Percentiles rank a stretch among this genome's conserved stretches.
These are phyloP conservation scores for Melangyna quadrimaculata DNA, from an alignment of 2,888 invertebrate genomes.

Conservation along the genomic window DNA sequence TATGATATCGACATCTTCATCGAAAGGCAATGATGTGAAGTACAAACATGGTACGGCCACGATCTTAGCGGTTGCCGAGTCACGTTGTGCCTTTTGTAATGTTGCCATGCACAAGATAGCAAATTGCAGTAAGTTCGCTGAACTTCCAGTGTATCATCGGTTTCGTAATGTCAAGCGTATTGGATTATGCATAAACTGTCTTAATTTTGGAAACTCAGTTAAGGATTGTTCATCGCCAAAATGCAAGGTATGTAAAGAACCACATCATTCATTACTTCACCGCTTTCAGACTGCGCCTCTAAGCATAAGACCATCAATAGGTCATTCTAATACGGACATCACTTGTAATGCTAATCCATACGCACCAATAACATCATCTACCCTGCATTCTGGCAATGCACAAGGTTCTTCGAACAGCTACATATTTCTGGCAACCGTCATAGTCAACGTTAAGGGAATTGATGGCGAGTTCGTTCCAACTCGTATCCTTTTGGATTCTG, in stretches of 20 bases:
- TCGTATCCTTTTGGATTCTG: conserved; percentile 39
- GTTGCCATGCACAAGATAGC: conserved; percentile 6
- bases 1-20: background rate
- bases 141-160: conserved; percentile 23
- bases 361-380: background rate
- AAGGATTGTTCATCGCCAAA: conserved; percentile 8
- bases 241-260: conserved; percentile 21
- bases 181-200: conserved; percentile 26
- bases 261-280: conserved; percentile 30
- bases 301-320: background rate
- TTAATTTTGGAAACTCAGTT: conserved; percentile 7
- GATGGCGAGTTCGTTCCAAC: conserved; percentile 26
- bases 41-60: background rate
- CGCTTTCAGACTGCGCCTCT: conserved; percentile 19
- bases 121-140: conserved; percentile 22
- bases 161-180: conserved; percentile 30
- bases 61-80: background rate
- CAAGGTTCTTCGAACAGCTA: background rate
- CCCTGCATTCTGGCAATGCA: background rate
- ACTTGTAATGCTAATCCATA: background rate
- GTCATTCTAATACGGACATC: background rate
- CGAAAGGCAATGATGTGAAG: background rate
- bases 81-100: conserved; percentile 15
- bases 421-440: conserved; percentile 16
- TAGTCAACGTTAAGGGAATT: conserved; percentile 14